A percentile compares a stretch with the other conserved stretches of the same genome.
phyloP scores from a whole-genome alignment of 1,140 invertebrate species.

The Diprion similis region DNA sequence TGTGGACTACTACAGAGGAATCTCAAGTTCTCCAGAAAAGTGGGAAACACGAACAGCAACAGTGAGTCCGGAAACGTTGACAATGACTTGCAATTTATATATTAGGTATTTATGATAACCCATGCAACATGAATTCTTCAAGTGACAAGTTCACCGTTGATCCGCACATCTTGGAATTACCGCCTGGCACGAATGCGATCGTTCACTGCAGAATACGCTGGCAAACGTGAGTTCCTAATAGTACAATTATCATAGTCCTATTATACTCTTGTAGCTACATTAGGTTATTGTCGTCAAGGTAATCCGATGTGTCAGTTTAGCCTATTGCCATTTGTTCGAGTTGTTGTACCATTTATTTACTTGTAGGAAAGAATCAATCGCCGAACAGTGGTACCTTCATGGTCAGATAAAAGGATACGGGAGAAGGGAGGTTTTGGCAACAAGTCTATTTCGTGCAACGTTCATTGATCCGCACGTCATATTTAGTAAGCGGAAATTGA shows the following conservation, averaged over 20 bases:
- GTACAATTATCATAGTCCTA: conserved; percentile 1
- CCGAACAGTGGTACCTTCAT: conserved; percentile 46
- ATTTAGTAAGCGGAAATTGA: conserved; percentile 40
- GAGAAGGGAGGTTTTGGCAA: conserved; percentile 41
- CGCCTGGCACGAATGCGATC: conserved; percentile 16
- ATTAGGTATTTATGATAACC: neutral
- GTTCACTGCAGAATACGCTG: conserved; percentile 40
- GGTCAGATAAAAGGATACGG: conserved; percentile 27
- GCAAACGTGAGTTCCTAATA: conserved; percentile 36
- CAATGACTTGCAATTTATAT: neutral
- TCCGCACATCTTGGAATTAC: conserved; percentile 36
- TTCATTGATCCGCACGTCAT: conserved; percentile 39
- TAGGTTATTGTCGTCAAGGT: no score
- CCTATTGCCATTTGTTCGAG: no score
- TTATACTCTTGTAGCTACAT: neutral
- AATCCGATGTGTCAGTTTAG: no score
- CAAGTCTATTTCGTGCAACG: conserved; percentile 35
- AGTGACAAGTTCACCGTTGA: conserved; percentile 39
- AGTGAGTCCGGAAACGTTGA: conserved; percentile 20
- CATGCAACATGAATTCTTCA: conserved; percentile 14
- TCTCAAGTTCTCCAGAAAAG: conserved; percentile 18
- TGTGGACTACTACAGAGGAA: conserved; percentile 41
- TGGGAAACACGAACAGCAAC: conserved; percentile 11
- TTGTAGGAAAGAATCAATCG: conserved; percentile 36
- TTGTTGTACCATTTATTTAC: neutral